Conservation (phyloP, 2,888 invertebrate species). For the Helicoverpa assulta region DNA sequence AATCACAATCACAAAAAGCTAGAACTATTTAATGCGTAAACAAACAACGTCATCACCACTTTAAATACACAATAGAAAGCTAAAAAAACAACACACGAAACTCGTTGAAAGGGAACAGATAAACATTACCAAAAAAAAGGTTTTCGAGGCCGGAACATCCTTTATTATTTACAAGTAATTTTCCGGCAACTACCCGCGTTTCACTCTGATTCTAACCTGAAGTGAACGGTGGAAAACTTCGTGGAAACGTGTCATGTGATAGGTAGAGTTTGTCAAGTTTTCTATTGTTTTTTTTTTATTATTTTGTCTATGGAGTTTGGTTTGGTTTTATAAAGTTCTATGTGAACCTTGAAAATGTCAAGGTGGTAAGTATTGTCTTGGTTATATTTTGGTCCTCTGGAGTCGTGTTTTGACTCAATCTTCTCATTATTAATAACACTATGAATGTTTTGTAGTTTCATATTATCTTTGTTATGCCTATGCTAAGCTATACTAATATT, state of each 20-base stretch:
- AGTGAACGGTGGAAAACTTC: constrained; percentile 62
- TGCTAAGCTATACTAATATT: no score
- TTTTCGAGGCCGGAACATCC: constrained; percentile 66
- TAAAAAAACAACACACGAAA: constrained; percentile 65
- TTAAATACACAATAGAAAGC: constrained; percentile 33
- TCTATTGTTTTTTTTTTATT: background rate
- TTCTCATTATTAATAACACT: no score
- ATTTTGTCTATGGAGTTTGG: background rate
- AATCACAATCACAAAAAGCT: background rate
- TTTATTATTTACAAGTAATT: constrained; percentile 80
- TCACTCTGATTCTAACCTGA: constrained; percentile 73
- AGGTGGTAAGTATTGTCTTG: no score
- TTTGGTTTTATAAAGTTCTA: background rate
- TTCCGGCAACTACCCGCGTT: constrained; percentile 72
- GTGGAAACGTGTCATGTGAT: constrained; percentile 29
- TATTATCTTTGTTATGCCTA: no score
- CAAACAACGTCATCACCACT: no score
- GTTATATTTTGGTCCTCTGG: no score
- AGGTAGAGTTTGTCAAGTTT: constrained; percentile 9
- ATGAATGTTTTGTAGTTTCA: no score
- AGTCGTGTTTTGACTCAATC: no score
- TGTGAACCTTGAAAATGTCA: background rate
- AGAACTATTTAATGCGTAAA: no score
- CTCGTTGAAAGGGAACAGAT: constrained; percentile 61
- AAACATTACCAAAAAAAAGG: constrained; percentile 67